phyloP scores from a whole-genome alignment of 2,888 invertebrate species.

The Melipona bicolor region DNA sequence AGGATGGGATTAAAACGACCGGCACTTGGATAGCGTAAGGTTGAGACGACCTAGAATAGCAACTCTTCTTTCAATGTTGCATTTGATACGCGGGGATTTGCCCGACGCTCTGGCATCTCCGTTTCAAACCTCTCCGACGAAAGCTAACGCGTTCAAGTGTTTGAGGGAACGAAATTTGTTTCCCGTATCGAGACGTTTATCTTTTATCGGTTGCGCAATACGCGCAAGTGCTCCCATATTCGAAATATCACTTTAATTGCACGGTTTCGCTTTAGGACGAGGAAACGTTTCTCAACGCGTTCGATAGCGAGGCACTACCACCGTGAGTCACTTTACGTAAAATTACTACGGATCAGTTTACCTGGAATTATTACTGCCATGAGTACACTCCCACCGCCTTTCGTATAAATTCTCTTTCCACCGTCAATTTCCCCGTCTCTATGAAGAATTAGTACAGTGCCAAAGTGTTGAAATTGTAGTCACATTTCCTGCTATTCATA shows the following conservation, averaged over 20 bases:
- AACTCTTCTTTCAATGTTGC: conserved; percentile 4
- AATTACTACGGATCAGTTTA: not conserved
- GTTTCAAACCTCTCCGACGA: not conserved
- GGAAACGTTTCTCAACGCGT: no score
- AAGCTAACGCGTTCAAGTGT: not conserved
- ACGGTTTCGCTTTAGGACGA: no score
- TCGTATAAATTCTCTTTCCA: not conserved
- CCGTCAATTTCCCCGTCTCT: not conserved
- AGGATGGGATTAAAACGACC: conserved; percentile 22
- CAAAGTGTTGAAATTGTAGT: conserved; percentile 34
- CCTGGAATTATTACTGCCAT: not conserved
- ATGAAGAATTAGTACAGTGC: conserved; percentile 29
- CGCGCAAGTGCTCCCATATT: not conserved
- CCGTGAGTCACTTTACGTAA: not conserved
- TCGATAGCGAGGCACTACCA: no score
- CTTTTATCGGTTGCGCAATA: not conserved
- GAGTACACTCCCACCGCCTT: no score
- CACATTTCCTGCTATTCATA: conserved; percentile 22
- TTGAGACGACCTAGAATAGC: conserved; percentile 9
- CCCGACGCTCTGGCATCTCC: not conserved
- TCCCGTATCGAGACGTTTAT: not conserved
- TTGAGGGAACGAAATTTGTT: not conserved
- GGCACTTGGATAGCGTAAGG: not conserved
- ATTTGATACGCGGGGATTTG: not conserved
- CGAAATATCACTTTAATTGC: not conserved